These are phyloP conservation scores for Bombycilla garrulus DNA, from an alignment of 2,113 vertebrate genomes.

Conservation along the genomic window DNA sequence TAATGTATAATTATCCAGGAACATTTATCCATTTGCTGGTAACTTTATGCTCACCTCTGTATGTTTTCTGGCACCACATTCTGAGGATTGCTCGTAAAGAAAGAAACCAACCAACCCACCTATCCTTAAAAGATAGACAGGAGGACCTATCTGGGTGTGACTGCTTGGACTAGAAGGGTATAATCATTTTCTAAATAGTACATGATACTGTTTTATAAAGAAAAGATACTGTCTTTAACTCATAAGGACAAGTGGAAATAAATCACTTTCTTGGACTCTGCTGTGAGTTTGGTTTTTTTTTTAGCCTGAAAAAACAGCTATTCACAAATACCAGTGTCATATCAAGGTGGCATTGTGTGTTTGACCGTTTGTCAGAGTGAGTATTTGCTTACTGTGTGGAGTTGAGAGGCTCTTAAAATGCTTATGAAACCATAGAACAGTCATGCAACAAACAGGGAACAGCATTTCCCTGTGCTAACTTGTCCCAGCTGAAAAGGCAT, in stretches of 20 bases:
- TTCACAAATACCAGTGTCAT: background rate
- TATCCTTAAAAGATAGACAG: constrained; percentile 25
- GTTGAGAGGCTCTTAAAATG: background rate
- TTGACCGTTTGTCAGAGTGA: background rate
- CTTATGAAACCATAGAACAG: background rate
- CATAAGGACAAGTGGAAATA: constrained; percentile 72
- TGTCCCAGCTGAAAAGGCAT: background rate
- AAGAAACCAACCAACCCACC: constrained; percentile 24
- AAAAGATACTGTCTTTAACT: constrained; percentile 71
- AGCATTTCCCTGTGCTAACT: rapidly evolving
- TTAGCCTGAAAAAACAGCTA: background rate
- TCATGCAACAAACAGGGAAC: background rate
- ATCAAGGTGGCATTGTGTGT: background rate
- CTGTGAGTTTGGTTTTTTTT: background rate
- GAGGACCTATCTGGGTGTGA: constrained; percentile 8
- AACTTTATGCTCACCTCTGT: constrained; percentile 52
- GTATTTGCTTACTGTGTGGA: background rate
- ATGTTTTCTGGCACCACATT: constrained; percentile 2
- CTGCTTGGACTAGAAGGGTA: constrained; percentile 59
- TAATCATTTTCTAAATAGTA: constrained; percentile 73
- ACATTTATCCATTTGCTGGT: constrained; percentile 26
- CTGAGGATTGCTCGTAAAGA: constrained; percentile 48
- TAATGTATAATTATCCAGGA: constrained; percentile 24
- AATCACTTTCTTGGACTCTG: constrained; percentile 60
- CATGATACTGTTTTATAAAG: constrained; percentile 71